Evolutionary conservation across 2,888 invertebrate genomes (phyloP), one percentile per base, ranked within the genome.

Genomic region (Netelia virgata): DNA sequence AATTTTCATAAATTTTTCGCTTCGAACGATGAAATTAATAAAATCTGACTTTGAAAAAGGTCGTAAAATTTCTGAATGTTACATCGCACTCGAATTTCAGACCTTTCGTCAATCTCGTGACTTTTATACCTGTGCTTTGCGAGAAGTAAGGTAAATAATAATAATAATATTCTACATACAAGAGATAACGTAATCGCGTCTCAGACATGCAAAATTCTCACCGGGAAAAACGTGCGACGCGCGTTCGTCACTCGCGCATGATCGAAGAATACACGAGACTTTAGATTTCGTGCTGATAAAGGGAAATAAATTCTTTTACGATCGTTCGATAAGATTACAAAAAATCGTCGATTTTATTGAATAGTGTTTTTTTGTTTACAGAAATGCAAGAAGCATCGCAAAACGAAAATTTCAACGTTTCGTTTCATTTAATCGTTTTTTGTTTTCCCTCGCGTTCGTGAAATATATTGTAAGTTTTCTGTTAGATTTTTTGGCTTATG

Each of bases 331-430:
- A 14, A 20, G 9, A 53, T n/a, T 68, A 74, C 47, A 28, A 74
- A 74, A 68, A 74, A 74, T 61, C 16, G 1, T 77, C 68, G 10
- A 20, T 36, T 80, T 80, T 80, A 74, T 80, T 80, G 20, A 68
- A 74, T 18, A 57, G 50, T 61, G 18, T 14, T 47, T 36, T 8
- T 36, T 2, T 36, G 3, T 74, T 55, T 69, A 82, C 23, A 73
- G 41, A 63, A 63, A 83, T 59, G 69, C 36, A 18, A 61, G 14
- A 20, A 59, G 28, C 41, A 61, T 78, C 10, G 43, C 9, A 28
- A 66, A 14, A 53, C 53, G 1, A 64, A 11, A 16, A 43, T 69
- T 50, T 43, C 10, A n/a, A 74, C 36, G 36, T 36, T 6, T 8
- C 36, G 8, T 36, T 6, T 36, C 10, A 47, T 59, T 57, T 16